These are phyloP conservation scores for Amphipoea lucens DNA, from an alignment of 2,888 invertebrate genomes.

Conservation along the genomic window DNA sequence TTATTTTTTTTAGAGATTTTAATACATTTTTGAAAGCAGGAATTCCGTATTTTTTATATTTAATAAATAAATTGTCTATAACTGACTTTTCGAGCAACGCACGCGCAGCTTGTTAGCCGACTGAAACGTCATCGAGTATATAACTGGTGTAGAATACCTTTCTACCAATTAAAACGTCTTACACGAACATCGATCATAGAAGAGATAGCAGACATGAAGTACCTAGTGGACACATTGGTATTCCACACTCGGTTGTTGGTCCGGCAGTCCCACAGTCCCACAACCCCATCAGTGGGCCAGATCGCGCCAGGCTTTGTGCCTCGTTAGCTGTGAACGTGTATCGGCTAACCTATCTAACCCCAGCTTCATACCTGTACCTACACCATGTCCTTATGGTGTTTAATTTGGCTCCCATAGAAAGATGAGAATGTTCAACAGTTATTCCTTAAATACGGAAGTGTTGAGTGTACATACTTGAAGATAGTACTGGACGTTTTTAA, in stretches of 20 bases:
- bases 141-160: conserved; percentile 36
- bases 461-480: neutral
- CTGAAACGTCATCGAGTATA: conserved; percentile 1
- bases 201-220: conserved; percentile 36
- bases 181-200: conserved; percentile 44
- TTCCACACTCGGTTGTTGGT: conserved; percentile 48
- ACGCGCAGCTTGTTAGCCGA: conserved; percentile 29
- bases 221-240: conserved; percentile 42
- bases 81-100: neutral
- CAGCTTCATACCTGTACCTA: conserved; percentile 44
- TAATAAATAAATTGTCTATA: conserved; percentile 11
- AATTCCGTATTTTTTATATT: conserved; percentile 3
- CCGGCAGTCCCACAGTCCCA: conserved; percentile 38
- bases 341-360: conserved; percentile 77
- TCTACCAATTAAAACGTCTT: conserved; percentile 49
- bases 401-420: conserved; percentile 38
- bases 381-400: conserved; percentile 39
- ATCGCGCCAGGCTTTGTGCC: conserved; percentile 61
- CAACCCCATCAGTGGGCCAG: conserved; percentile 56
- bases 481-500: neutral
- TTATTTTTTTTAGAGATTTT: neutral
- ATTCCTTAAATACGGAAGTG: neutral
- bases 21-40: conserved; percentile 1
- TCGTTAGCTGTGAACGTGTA: conserved; percentile 77
- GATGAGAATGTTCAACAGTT: conserved; percentile 21